Evolutionary conservation across 2,888 invertebrate species (phyloP).

Genomic region (Cephonodes hylas): DNA sequence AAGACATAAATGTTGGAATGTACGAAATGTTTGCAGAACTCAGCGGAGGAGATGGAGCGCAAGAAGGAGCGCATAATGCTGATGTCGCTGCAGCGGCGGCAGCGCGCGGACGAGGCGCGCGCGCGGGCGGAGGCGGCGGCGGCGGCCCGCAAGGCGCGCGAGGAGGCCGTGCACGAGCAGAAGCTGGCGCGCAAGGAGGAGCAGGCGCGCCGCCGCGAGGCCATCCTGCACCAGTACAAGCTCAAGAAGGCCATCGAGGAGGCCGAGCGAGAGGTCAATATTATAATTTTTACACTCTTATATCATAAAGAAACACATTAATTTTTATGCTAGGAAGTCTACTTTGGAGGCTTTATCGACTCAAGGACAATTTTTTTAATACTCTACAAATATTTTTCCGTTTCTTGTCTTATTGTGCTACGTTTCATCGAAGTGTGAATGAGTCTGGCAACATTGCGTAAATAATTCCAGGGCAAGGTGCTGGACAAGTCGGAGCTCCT

Average conservation of each 20-base stretch:
- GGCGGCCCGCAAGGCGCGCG: conserved; percentile 87
- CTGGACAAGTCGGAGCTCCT: conserved; percentile 83
- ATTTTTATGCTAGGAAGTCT: too few species aligned
- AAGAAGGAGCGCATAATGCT: conserved; percentile 96
- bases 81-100: conserved; percentile 92
- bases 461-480: conserved; percentile 85
- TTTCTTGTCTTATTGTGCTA: too few species aligned
- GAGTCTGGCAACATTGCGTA: neutral
- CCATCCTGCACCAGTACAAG: conserved; percentile 95
- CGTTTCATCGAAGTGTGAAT: too few species aligned
- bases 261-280: conserved; percentile 89
- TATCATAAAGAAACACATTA: too few species aligned
- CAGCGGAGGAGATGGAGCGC: conserved; percentile 94
- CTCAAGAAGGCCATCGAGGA: conserved; percentile 96
- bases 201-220: conserved; percentile 91
- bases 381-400: too few species aligned
- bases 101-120: conserved; percentile 93
- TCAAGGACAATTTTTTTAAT: too few species aligned
- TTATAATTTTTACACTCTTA: neutral
- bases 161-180: conserved; percentile 88
- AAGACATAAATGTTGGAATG: too few species aligned
- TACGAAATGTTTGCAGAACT: conserved; percentile 79
- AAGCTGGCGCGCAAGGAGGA: conserved; percentile 89
- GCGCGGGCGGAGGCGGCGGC: conserved; percentile 87
- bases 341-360: too few species aligned